Evolutionary conservation across 2,797 vertebrate genomes (phyloP), one percentile per base, ranked within the genome.

Genomic region (Staurois parvus): DNA sequence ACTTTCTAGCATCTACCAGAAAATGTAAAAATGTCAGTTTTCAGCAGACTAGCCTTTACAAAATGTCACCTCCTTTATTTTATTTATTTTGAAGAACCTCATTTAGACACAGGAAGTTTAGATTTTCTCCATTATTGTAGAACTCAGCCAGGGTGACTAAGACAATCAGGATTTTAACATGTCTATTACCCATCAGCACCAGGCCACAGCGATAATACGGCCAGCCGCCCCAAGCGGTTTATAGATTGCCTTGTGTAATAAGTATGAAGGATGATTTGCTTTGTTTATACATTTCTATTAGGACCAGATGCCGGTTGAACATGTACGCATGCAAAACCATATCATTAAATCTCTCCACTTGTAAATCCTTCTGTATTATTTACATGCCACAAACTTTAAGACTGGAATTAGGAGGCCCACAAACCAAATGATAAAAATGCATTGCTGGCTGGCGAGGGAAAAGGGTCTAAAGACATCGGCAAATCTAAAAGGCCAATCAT

Each of bases 281-380:
- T 73, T 29, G 56, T 81, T 80, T 80, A 37, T 29, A 81, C 79
- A 62, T 73, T 73, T 80, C 29, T 26, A 80, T 80, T 52, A 72
- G 9, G 32, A 26, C 21, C 78, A 80, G 78, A 80, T 80, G 78
- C 30, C 9, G 5, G 29, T 66, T 48, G n/a, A 32, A 30, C 45
- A 26, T 72, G 78, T 52, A 32, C 8, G 78, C 26, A 34, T 45
- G 12, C 17, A 28, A 48, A 52, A 26, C 37, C 21, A 15, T 17
- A 64, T 26, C 59, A 64, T 64, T 64, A 64, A 64, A 64, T 64
- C 24, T 70, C 67, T 21, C 78, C 45, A 59, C 66, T 34, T 52
- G 64, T 70, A 69, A 52, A 69, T 69, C 64, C 28, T 32, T 19
- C 40, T 29, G 17, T 52, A 67, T 56, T 80, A 80, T 56, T 70